Evolutionary conservation across 1,140 invertebrate species (phyloP).

Genomic region (Metaphire vulgaris): DNA sequence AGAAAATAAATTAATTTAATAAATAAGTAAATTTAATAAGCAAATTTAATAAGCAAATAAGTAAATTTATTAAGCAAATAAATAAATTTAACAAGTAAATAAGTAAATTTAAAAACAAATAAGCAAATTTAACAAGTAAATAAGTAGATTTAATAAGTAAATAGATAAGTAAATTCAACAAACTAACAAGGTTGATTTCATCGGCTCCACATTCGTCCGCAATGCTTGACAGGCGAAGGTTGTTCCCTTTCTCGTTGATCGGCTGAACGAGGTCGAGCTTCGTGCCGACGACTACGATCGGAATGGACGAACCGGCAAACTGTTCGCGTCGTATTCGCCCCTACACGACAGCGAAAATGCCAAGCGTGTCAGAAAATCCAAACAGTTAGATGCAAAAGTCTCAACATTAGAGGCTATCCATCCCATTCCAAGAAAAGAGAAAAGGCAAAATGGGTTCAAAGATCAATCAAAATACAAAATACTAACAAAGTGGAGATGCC

Average conservation of each 20-base stretch:
- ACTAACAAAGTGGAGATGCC: too few relatives aligned
- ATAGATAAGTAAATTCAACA: slow-evolving; percentile 38
- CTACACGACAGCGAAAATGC: slow-evolving; percentile 27
- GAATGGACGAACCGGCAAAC: slow-evolving; percentile 71
- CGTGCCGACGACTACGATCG: slow-evolving; percentile 86
- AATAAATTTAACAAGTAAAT: slow-evolving; percentile 13
- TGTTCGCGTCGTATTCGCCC: slow-evolving; percentile 82
- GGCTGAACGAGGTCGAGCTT: slow-evolving; percentile 78
- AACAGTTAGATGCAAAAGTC: too few relatives aligned
- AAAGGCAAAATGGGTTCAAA: too few relatives aligned
- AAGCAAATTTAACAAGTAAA: slow-evolving; percentile 2
- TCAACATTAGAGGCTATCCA: too few relatives aligned
- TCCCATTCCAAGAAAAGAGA: too few relatives aligned
- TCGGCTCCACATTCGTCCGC: slow-evolving; percentile 87
- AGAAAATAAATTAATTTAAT: too few relatives aligned
- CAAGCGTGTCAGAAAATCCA: too few relatives aligned
- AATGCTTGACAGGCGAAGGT: slow-evolving; percentile 61
- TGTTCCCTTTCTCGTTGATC: slow-evolving; percentile 39
- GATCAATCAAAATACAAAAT: too few relatives aligned
- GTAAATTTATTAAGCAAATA: slow-evolving; percentile 5
- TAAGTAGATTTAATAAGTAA: background rate
- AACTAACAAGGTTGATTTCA: slow-evolving; percentile 69
- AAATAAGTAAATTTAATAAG: background rate
- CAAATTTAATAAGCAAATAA: background rate
- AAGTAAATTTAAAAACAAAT: slow-evolving; percentile 26